Percentiles rank a stretch among this genome's conserved stretches.
Evolutionary conservation across 2,113 vertebrate species (phyloP).

Genomic region (Dasyprocta punctata): DNA sequence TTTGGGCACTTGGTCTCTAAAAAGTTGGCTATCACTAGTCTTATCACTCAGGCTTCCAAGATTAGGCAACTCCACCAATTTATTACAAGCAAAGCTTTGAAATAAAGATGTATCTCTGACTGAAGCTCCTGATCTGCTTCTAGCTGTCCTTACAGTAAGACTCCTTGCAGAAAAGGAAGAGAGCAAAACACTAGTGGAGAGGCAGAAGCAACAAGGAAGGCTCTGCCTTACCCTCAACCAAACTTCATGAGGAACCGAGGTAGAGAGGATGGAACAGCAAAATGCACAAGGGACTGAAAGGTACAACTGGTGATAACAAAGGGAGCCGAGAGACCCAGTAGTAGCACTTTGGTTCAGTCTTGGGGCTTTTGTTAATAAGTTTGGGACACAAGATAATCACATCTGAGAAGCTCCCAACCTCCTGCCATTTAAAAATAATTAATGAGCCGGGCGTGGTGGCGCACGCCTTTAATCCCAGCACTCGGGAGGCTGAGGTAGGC

Average conservation of each 20-base stretch:
- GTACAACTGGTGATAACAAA: background rate
- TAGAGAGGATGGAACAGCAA: background rate
- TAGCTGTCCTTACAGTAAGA: background rate
- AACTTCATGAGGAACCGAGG: background rate
- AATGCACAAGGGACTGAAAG: background rate
- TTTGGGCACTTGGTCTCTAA: background rate
- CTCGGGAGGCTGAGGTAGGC: too few species aligned
- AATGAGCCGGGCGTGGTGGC: too few species aligned
- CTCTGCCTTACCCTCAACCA: background rate
- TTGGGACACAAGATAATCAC: background rate
- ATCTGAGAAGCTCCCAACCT: background rate
- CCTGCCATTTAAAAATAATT: background rate
- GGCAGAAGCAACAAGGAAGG: background rate
- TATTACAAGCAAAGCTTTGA: background rate
- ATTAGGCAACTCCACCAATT: background rate
- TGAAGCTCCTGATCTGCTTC: background rate
- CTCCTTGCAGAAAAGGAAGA: background rate
- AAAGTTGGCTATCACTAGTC: background rate
- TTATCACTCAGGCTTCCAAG: background rate
- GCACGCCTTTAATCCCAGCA: too few species aligned
- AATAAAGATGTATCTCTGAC: background rate
- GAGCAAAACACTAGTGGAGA: background rate
- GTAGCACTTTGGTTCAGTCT: background rate
- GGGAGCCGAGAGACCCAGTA: background rate
- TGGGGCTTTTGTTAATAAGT: background rate